Evolutionary conservation across 2,888 invertebrate genomes (phyloP).

Genomic region (Hypomecis punctinalis): DNA sequence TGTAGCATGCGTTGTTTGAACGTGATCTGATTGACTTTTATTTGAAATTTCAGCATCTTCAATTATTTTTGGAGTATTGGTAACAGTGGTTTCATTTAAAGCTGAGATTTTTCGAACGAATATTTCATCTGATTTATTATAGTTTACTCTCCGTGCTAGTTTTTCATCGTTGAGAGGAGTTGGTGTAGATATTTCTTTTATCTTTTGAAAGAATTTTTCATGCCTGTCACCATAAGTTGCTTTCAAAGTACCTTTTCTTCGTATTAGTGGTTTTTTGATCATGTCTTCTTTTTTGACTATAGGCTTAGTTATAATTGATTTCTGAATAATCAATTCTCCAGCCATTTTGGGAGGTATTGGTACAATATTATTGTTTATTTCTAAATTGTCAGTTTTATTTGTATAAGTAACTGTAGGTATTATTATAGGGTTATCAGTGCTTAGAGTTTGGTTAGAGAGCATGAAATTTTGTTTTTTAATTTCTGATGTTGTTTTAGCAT

Average conservation of each 20-base stretch:
- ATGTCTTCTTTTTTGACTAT: slow-evolving; percentile 64
- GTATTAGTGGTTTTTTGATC: slow-evolving; percentile 71
- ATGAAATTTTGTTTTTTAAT: slow-evolving; percentile 7
- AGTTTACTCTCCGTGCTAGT: slow-evolving; percentile 14
- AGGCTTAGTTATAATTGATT: slow-evolving; percentile 54
- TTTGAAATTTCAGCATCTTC: neutral
- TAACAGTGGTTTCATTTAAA: neutral
- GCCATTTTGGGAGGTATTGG: slow-evolving; percentile 58
- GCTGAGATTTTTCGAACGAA: slow-evolving; percentile 14
- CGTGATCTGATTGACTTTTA: neutral
- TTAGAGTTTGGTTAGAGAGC: neutral
- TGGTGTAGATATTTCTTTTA: slow-evolving; percentile 39
- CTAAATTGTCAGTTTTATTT: slow-evolving; percentile 51
- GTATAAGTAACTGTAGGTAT: slow-evolving; percentile 63
- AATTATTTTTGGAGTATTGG: neutral
- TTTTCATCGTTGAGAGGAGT: slow-evolving; percentile 16
- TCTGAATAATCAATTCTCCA: slow-evolving; percentile 71
- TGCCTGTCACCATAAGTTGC: slow-evolving; percentile 82
- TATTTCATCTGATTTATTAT: slow-evolving; percentile 16
- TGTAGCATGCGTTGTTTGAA: slow-evolving; percentile 22
- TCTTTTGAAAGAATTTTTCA: slow-evolving; percentile 66
- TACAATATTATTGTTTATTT: slow-evolving; percentile 66
- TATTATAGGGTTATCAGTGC: slow-evolving; percentile 63
- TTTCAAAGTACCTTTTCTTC: slow-evolving; percentile 80
- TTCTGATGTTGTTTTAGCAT: slow-evolving; percentile 29